Evolutionary conservation across 1,140 invertebrate species (phyloP), one percentile per base, ranked within the genome.

Genomic region (Bombus affinis): DNA sequence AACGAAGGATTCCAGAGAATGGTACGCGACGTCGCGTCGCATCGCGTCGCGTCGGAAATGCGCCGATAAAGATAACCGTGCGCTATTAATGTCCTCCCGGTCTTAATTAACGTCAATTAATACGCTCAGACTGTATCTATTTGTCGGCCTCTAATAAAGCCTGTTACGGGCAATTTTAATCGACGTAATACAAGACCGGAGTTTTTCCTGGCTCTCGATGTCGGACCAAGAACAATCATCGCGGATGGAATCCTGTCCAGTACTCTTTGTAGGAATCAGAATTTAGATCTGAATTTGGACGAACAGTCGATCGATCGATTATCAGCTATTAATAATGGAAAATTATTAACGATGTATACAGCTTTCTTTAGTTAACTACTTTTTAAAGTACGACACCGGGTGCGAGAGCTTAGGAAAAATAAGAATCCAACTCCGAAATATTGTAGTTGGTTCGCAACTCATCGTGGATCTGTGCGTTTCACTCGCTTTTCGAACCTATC

Each of bases 101-200:
- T 80, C 75, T 85, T 79, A 80, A 89, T 89, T 88, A 89, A 89
- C 62, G 79, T 88, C 86, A 82, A 83, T 88, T 88, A 88, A 89
- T 89, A 88, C 83, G 79, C 74, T 70, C 59, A 35, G 70, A 18
- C 59, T 66, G 74, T 39, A 65, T 86, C 74, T 75, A 82, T 73
- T 84, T 73, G 76, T 47, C 84, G 81, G 71, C 22, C 72, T 39
- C 53, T 80, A 79, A 85, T 78, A 57, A 78, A 81, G 78, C 72
- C 73, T 79, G 82, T 88, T 78, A 76, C 47, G 68, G 74, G 39
- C 82, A 81, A 88, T 88, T 86, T 80, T 70, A 75, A 86, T 88
- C 72, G 84, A 44, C n/a, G 37, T 57, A 76, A 68, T 44, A 68
- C 37, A 28, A 57, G 82, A n/a, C 75, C 73, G 59, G 10, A 66